These are phyloP conservation scores for Prionailurus bengalensis DNA, from an alignment of 2,113 vertebrate genomes.

Conservation along the genomic window DNA sequence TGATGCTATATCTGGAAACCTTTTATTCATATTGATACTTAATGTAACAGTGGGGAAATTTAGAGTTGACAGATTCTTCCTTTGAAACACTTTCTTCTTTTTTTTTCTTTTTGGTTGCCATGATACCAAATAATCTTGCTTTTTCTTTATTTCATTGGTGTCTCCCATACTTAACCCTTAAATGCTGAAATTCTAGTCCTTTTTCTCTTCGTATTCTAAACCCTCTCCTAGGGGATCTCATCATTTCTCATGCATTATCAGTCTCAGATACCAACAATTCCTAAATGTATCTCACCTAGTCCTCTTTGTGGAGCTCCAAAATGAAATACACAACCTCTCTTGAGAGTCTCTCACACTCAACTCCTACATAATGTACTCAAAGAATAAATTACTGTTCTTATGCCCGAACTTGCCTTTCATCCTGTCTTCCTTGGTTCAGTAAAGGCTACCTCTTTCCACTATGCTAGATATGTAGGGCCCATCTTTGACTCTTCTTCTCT, in stretches of 20 bases:
- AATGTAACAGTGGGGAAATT: background rate
- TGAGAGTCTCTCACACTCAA: background rate
- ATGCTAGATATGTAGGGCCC: background rate
- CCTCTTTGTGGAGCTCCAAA: background rate
- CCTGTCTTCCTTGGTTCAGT: background rate
- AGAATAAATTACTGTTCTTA: background rate
- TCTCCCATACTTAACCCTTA: background rate
- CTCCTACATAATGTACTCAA: background rate
- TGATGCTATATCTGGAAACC: background rate
- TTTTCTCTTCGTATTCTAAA: background rate
- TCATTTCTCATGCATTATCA: background rate
- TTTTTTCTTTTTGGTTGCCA: background rate
- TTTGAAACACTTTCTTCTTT: background rate
- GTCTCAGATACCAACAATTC: background rate
- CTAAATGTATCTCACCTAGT: background rate
- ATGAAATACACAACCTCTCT: background rate
- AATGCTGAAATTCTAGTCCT: background rate
- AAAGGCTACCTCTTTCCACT: background rate
- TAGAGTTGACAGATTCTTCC: background rate
- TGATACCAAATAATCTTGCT: background rate
- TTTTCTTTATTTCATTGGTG: slow-evolving; percentile 25
- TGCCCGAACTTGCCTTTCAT: background rate
- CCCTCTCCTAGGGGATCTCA: background rate
- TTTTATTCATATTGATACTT: background rate
- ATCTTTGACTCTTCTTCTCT: background rate